Conservation (phyloP, 2,113 vertebrate species). For the Phrynosoma blainvillii region DNA sequence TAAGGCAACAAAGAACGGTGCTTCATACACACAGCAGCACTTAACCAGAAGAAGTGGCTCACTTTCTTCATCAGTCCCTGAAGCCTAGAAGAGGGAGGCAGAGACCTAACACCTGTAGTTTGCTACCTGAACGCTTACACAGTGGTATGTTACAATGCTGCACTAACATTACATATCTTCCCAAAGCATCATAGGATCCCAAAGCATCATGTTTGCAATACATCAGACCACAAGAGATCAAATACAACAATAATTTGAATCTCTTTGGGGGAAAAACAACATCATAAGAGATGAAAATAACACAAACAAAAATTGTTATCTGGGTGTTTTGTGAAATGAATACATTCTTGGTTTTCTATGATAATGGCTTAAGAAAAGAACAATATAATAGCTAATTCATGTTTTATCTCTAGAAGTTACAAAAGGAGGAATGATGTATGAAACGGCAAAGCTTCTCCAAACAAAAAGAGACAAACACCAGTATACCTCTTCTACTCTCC, state of each 20-base stretch:
- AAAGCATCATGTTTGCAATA: background rate
- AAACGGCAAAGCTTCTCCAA: background rate
- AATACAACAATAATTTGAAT: background rate
- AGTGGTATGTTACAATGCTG: background rate
- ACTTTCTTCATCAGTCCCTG: background rate
- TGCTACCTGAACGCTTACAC: background rate
- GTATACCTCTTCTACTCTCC: slow-evolving; percentile 16
- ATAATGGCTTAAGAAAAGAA: background rate
- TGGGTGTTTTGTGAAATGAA: background rate
- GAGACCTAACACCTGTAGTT: background rate
- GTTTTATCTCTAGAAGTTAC: fast-evolving
- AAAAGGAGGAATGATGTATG: fast-evolving
- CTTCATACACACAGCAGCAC: background rate
- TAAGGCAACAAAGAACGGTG: background rate
- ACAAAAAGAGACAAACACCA: background rate
- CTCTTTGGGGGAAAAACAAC: background rate
- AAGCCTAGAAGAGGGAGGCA: background rate
- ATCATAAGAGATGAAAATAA: background rate
- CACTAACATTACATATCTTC: background rate
- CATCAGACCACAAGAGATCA: background rate
- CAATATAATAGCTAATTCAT: fast-evolving
- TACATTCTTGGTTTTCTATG: background rate
- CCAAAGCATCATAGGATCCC: background rate
- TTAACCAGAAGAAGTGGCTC: background rate
- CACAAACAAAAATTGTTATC: background rate